phyloP scores from a whole-genome alignment of 2,113 vertebrate species.

The Actenoides lindsayi region DNA sequence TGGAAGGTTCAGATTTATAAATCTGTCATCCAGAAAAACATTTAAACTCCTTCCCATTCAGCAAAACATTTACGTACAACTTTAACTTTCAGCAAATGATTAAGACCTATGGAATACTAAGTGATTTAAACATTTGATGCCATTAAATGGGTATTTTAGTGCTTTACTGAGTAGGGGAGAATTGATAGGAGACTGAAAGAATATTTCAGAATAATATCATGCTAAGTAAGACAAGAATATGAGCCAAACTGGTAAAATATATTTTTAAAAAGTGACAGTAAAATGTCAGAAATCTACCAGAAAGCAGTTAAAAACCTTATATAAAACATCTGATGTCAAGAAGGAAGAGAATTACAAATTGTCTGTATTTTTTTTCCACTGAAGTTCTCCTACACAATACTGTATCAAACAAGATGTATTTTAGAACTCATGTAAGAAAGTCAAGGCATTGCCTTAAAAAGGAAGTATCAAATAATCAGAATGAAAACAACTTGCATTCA shows the following conservation, averaged over 20 bases:
- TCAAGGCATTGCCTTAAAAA: neutral
- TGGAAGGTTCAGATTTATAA: neutral
- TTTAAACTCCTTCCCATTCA: neutral
- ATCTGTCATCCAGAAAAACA: neutral
- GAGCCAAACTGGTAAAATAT: neutral
- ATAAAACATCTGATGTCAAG: neutral
- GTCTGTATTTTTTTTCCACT: neutral
- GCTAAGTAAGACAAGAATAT: neutral
- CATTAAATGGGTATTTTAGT: neutral
- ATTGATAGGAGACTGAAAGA: neutral
- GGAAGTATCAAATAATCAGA: neutral
- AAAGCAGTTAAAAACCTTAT: neutral
- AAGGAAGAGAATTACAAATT: neutral
- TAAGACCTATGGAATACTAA: neutral
- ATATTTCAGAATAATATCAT: neutral
- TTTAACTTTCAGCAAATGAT: neutral
- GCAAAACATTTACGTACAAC: neutral
- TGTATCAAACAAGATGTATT: neutral
- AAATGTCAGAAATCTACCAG: neutral
- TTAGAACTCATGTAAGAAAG: neutral
- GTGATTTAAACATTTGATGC: neutral
- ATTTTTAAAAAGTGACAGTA: neutral
- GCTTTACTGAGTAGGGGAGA: neutral
- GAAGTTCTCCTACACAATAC: neutral
- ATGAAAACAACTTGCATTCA: neutral